phyloP scores from a whole-genome alignment of 2,888 invertebrate genomes.

The Trichopoda pennipes region DNA sequence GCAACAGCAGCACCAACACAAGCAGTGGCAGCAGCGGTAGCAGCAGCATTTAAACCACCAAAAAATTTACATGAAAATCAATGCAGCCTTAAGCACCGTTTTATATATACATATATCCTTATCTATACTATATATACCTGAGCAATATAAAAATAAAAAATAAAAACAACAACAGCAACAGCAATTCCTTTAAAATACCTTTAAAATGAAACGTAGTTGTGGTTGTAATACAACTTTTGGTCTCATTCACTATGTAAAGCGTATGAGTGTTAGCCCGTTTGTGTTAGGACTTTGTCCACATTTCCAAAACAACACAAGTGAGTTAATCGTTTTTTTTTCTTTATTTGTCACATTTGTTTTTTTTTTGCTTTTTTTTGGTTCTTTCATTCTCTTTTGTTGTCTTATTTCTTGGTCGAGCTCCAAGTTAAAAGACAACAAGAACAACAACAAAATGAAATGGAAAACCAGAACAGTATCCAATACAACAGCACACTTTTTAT shows the following conservation, averaged over 20 bases:
- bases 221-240: slow-evolving; percentile 31
- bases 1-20: slow-evolving; percentile 15
- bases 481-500: slow-evolving; percentile 56
- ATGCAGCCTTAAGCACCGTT: slow-evolving; percentile 51
- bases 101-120: too few species aligned
- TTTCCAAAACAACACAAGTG: slow-evolving; percentile 23
- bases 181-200: slow-evolving; percentile 7
- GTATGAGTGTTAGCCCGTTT: slow-evolving; percentile 17
- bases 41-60: background rate
- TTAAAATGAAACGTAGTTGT: background rate
- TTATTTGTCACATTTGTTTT: slow-evolving; percentile 1
- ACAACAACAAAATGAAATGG: slow-evolving; percentile 53
- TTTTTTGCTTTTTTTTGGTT: too few species aligned
- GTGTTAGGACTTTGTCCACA: slow-evolving; percentile 57
- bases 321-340: slow-evolving; percentile 16
- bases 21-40: background rate
- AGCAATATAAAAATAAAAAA: background rate
- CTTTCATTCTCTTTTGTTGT: slow-evolving; percentile 13
- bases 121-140: background rate
- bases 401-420: slow-evolving; percentile 47
- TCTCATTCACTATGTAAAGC: slow-evolving; percentile 44
- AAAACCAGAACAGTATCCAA: slow-evolving; percentile 42
- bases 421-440: slow-evolving; percentile 13
- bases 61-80: slow-evolving; percentile 18
- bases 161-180: background rate